These are phyloP conservation scores for Allacma fusca DNA, from an alignment of 2,888 invertebrate genomes.

Conservation along the genomic window DNA sequence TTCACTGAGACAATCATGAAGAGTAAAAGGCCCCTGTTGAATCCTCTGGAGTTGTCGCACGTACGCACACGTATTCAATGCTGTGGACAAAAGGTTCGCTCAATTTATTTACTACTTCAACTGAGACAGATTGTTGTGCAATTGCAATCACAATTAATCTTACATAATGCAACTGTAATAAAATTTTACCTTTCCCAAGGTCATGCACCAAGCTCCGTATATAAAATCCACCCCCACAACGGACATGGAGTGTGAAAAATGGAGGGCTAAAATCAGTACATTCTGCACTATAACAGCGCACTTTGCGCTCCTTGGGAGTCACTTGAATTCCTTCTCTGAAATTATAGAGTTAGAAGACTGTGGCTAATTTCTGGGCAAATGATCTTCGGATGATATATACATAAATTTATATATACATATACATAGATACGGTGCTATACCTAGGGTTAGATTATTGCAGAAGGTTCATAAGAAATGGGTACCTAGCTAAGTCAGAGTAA, in stretches of 20 bases:
- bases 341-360: slow-evolving; percentile 14
- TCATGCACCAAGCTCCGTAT: slow-evolving; percentile 58
- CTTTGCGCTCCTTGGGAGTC: slow-evolving; percentile 56
- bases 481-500: slow-evolving; percentile 61
- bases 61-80: slow-evolving; percentile 57
- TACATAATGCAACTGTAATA: not conserved
- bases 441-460: too few species aligned
- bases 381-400: too few species aligned
- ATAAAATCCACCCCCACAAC: slow-evolving; percentile 59
- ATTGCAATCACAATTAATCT: not conserved
- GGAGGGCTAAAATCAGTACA: slow-evolving; percentile 59
- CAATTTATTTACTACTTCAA: not conserved
- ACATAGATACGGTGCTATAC: too few species aligned
- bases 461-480: not conserved
- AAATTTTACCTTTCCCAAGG: slow-evolving; percentile 53
- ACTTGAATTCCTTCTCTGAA: slow-evolving; percentile 59
- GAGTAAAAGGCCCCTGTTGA: slow-evolving; percentile 59
- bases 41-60: slow-evolving; percentile 57
- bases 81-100: slow-evolving; percentile 44
- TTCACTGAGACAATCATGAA: slow-evolving; percentile 56
- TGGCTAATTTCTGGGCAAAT: too few species aligned
- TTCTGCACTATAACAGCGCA: slow-evolving; percentile 59
- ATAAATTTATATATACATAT: too few species aligned
- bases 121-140: not conserved
- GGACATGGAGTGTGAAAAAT: slow-evolving; percentile 57